Evolutionary conservation across 1,140 invertebrate species (phyloP), one percentile per base, ranked within the genome.

Genomic region (Eurosta solidaginis): DNA sequence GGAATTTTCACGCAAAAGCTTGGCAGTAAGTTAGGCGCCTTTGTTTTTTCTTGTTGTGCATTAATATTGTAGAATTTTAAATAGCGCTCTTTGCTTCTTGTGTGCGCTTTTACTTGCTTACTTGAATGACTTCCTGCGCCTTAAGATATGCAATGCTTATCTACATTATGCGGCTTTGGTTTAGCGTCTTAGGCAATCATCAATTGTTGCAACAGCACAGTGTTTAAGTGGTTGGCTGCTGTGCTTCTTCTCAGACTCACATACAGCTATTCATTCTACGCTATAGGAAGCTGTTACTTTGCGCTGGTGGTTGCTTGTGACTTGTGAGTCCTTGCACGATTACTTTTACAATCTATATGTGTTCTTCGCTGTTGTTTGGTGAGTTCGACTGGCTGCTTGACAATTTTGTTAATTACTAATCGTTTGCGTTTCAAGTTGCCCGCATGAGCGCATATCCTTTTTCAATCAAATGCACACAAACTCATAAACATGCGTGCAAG

Each of bases 371-470:
- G 49, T 22, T 42, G 36, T 49, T 54, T 36, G 29, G 59, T 40
- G 59, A 36, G 79, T 78, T n/a, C n/a, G n/a, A n/a, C n/a, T 81
- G 80, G 82, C 82, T 83, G 82, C 84, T 81, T 86, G 85, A 85
- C 85, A 86, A 86, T 86, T 86, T 86, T 86, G 85, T 86, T 86
- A 86, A 86, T 86, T 86, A 86, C 85, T 84, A 86, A 86, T 86
- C 85, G 85, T 80, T 85, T 85, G 84, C 50, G 42, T 27, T 76
- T 76, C 45, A 76, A 50, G 59, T 68, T 50, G 42, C 74, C 59
- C 33, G 59, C 59, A 68, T 68, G 59, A 68, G 59, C 40, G 59
- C 59, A 33, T 68, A 68, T 68, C 59, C 59, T 40, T 68, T 68
- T 68, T 68, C 59, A 68, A 68, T 68, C 59, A 68, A 42, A 42